These are phyloP conservation scores for Dinoponera quadriceps DNA, from an alignment of 1,140 invertebrate genomes.

Conservation along the genomic window DNA sequence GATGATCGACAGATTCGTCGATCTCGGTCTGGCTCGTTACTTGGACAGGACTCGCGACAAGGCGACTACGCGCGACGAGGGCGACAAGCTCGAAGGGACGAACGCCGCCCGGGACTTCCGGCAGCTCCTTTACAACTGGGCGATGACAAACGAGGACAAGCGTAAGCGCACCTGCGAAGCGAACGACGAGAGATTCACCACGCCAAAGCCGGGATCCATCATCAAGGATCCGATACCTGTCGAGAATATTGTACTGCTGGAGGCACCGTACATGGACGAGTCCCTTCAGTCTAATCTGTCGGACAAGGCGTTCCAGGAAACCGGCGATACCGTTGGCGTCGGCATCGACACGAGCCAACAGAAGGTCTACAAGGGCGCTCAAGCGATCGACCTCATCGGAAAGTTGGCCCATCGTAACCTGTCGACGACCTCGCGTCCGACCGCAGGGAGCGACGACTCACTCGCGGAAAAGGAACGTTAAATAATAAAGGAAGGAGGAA, in stretches of 20 bases:
- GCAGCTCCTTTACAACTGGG: conserved; percentile 70
- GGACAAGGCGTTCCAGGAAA: conserved; percentile 81
- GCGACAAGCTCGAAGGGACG: background rate
- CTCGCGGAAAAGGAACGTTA: conserved; percentile 1
- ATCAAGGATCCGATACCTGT: conserved; percentile 79
- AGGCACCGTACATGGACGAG: conserved; percentile 79
- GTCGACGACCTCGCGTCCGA: background rate
- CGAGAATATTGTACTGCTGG: conserved; percentile 77
- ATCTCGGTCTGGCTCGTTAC: conserved; percentile 66
- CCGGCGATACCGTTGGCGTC: conserved; percentile 79
- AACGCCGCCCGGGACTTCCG: conserved; percentile 58
- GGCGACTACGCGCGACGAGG: background rate
- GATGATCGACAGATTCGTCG: conserved; percentile 70
- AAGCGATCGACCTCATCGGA: conserved; percentile 76
- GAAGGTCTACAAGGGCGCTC: conserved; percentile 77
- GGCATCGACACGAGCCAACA: conserved; percentile 78
- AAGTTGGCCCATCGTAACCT: conserved; percentile 56
- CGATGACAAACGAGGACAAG: conserved; percentile 59
- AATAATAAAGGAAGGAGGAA: background rate
- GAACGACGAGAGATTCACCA: conserved; percentile 54
- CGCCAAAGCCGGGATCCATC: conserved; percentile 79
- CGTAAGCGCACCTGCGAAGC: conserved; percentile 48
- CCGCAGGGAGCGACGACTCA: background rate
- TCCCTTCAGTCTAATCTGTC: conserved; percentile 80
- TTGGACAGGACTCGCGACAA: conserved; percentile 60